Conservation (phyloP, 1,140 invertebrate species). For the Lepidurus apus region DNA sequence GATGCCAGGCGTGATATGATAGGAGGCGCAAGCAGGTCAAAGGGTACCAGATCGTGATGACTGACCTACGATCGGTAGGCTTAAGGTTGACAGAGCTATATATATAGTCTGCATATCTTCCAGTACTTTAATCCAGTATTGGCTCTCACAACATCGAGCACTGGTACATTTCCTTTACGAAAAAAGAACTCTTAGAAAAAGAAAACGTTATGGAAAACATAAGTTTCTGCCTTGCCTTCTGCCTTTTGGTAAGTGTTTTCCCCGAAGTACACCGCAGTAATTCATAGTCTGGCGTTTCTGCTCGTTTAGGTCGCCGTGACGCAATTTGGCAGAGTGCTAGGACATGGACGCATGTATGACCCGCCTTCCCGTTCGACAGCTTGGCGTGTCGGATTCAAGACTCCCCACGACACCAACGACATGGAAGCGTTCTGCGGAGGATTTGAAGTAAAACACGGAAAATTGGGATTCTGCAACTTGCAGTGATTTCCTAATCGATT, state of each 20-base stretch:
- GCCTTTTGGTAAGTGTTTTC: background rate
- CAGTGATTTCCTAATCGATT: background rate
- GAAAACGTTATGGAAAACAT: background rate
- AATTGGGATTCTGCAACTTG: background rate
- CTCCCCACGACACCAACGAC: slow-evolving; percentile 63
- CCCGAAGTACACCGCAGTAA: background rate
- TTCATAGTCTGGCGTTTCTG: background rate
- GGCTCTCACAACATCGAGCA: background rate
- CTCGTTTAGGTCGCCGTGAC: background rate
- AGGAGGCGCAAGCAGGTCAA: background rate
- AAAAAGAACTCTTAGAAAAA: too few relatives aligned
- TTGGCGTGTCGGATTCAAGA: slow-evolving; percentile 58
- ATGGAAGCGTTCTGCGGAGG: slow-evolving; percentile 64
- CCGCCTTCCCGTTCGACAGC: slow-evolving; percentile 57
- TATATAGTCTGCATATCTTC: background rate
- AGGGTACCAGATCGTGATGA: background rate
- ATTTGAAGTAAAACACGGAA: background rate
- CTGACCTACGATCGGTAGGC: background rate
- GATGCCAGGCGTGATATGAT: background rate
- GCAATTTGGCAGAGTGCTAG: slow-evolving; percentile 40
- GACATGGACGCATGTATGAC: slow-evolving; percentile 63
- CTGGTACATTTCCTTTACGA: too few relatives aligned
- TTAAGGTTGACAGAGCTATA: background rate
- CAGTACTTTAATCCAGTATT: background rate
- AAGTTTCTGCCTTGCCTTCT: background rate